Evolutionary conservation across 2,797 vertebrate species (phyloP), one percentile per base, ranked within the genome.

Genomic region (Nyctibius grandis): DNA sequence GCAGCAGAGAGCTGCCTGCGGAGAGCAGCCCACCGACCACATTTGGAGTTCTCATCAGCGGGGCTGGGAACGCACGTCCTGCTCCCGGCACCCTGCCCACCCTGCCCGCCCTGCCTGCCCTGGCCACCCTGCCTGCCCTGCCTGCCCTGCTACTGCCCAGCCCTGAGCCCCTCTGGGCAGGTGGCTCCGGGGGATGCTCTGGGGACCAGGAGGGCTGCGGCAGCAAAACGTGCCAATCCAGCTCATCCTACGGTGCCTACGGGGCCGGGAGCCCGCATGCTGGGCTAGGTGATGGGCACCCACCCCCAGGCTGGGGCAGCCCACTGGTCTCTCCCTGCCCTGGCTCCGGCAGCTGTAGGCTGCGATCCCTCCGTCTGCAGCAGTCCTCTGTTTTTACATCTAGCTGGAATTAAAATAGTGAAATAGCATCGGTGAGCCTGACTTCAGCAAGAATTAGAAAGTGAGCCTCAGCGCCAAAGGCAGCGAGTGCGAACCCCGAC

Each of bases 11-110:
- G 95, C 97, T 96, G 96, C 97, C 96, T 88, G 95, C 29, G 3
- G 96, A 94, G 97, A 97, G 91, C 96, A 95, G 96, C 97, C 96
- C 96, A 79, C 96, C 75, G 51, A 12, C 94, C 48, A 97, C 97
- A 95, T 98, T 97, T 98, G 98, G 97, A 97, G 97, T 97, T 98
- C 98, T 98, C 98, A 97, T 98, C 98, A 98, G 96, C 34, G 1
- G 88, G 47, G 85, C 92, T 93, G 96, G 94, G 96, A 96, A 77
- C 40, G 20, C 23, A 4, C 61, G 0, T 47, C 77, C 70, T 73
- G 73, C 64, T 69, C 70, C 74, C 76, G 10, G 74, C 68, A 4
- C 61, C 67, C 60, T 42, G 53, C 59, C 80, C 25, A 2, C 57
- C 50, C 67, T 26, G 31, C 87, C 50, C 29, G 0, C 36, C 38